Conservation (phyloP, 2,888 invertebrate species). For the Sarcophaga carnaria region DNA sequence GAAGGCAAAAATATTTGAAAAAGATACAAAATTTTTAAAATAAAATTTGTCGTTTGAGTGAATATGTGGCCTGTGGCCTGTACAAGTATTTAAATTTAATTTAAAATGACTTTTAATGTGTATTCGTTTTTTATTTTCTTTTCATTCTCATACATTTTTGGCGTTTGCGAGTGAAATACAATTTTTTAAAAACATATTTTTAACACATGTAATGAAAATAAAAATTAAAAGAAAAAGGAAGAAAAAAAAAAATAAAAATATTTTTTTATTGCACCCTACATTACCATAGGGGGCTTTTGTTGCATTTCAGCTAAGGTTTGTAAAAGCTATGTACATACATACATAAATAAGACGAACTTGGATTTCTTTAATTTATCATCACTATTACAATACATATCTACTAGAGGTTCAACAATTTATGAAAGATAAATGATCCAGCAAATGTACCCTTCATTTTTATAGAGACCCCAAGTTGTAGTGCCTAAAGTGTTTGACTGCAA, state of each 20-base stretch:
- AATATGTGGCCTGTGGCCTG: not conserved
- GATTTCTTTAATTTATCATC: too few species aligned
- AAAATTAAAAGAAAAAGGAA: conserved; percentile 14
- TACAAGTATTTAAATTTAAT: conserved; percentile 31
- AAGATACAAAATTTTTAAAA: not conserved
- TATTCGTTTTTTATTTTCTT: not conserved
- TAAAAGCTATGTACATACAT: too few species aligned
- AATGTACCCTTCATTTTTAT: too few species aligned
- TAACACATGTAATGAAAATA: conserved; percentile 55
- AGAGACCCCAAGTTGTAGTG: too few species aligned
- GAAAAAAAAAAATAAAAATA: conserved; percentile 5
- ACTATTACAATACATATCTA: too few species aligned
- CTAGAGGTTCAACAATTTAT: too few species aligned
- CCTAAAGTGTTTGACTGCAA: too few species aligned
- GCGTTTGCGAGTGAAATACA: not conserved
- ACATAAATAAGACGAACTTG: too few species aligned
- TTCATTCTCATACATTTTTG: conserved; percentile 6
- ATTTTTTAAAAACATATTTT: conserved; percentile 50
- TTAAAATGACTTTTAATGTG: conserved; percentile 38
- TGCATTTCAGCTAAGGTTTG: too few species aligned
- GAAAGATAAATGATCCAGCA: too few species aligned
- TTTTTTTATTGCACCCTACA: not conserved
- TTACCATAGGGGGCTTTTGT: not conserved
- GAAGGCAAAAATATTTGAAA: not conserved
- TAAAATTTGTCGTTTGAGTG: not conserved